Base-by-base conservation (phyloP, 92 coral and sea anemone genomes). In the Muricea muricata region DNA sequence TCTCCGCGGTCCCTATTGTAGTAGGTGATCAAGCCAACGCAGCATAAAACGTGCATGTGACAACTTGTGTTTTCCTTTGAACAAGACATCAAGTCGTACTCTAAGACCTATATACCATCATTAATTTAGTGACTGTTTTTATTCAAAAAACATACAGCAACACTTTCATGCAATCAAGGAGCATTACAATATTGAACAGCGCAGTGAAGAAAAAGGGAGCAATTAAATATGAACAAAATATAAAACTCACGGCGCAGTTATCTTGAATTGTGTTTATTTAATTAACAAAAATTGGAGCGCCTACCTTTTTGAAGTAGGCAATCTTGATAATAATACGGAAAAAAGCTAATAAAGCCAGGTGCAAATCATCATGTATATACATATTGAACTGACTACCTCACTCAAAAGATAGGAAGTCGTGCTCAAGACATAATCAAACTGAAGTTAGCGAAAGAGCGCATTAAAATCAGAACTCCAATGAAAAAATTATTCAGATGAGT, bases 321-420 rank as follows among this genome's bases (percentile, higher is more conserved):
- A 29, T 32, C 39, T 63, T 28, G 70, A 63, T 63, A 63, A n/a
- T n/a, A n/a, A 63, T 18, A n/a, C 39, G 34, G 28, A 63, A 14
- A 40, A 63, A 63, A 63, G 70, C 70, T 63, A 63, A 63, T 63
- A 63, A 26, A 63, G 70, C 70, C 70, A 63, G 70, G 37, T 63
- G 70, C 70, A 28, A 63, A 63, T 63, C 31, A 63, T 60, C 68
- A 60, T 7, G 33, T 48, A 42, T 42, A 57, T 57, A 18, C 5
- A 60, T 11, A 17, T 63, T 63, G 39, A 63, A 14, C 13, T 30
- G 30, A 28, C 1, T 10, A 18, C 1, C 1, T 18, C 37, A 29
- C 10, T 18, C 37, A 2, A 23, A 52, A 26, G 70, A 32, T 1
- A 25, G 70, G 7, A 63, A 25, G 18, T 52, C 2, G 4, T 45